Evolutionary conservation across 2,113 vertebrate genomes (phyloP), one percentile per base, ranked within the genome.

Genomic region (Charina bottae): DNA sequence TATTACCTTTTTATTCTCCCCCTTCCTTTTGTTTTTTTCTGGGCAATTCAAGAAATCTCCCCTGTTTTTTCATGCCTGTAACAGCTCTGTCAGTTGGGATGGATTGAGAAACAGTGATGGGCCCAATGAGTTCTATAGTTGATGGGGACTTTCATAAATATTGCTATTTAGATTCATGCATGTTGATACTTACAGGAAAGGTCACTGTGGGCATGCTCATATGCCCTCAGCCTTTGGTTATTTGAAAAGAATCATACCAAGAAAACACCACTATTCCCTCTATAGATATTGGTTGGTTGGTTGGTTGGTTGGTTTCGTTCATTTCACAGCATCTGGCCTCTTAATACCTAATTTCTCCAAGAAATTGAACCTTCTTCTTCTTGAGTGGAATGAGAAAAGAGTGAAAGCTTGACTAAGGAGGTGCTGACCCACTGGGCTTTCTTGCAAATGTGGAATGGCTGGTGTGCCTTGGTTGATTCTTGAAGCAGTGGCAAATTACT

Each of bases 401-500:
- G 89, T 42, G 92, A 88, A 37, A 72, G 54, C 24, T 0, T 53
- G 90, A 90, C 54, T 90, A 89, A 83, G 83, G 78, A 90, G 90
- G 37, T 91, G 5, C 0, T 42, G 93, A 93, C 91, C 89, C 84
- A 93, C 87, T 89, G 59, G 87, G 93, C 60, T 86, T 90, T 46
- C 90, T 93, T 87, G 92, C 95, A 46, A 94, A 88, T 42, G 93
- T 3, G 0, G 91, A 93, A 92, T 87, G 92, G 91, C 94, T 93
- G n/a, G 24, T 89, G 94, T 68, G 60, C 88, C 92, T 78, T 93
- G 93, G 94, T 95, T 95, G 56, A 92, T 95, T 94, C 93, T 90
- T 94, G 93, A 96, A 94, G 89, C 89, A 91, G 91, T 83, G 89
- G 93, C 87, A 92, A 91, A 92, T 93, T 49, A 49, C 49, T 49